Conservation (phyloP, 2,888 invertebrate genomes). For the Amiota mariae region DNA sequence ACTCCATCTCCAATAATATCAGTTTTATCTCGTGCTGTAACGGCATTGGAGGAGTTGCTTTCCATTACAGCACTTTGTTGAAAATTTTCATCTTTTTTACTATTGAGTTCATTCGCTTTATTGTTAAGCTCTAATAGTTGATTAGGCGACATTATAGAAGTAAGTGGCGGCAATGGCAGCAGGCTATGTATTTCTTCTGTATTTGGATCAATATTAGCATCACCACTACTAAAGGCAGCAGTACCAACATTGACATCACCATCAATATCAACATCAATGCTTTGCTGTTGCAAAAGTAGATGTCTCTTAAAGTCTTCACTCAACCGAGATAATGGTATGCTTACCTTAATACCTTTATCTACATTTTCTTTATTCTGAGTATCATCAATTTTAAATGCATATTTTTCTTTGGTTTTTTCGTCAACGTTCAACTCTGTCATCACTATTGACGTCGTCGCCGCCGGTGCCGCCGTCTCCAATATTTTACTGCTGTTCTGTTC, state of each 20-base stretch:
- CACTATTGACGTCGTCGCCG: neutral
- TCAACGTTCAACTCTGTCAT: neutral
- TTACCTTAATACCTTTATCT: constrained; percentile 44
- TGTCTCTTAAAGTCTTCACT: constrained; percentile 31
- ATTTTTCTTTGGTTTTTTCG: constrained; percentile 4
- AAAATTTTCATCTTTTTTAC: constrained; percentile 58
- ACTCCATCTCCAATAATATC: constrained; percentile 47
- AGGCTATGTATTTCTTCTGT: constrained; percentile 39
- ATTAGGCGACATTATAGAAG: too few relatives aligned
- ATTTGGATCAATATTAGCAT: too few relatives aligned
- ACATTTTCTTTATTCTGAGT: constrained; percentile 23
- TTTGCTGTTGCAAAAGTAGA: constrained; percentile 15
- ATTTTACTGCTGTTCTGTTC: neutral
- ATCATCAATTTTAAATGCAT: neutral
- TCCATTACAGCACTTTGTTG: constrained; percentile 62
- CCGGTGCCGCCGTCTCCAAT: neutral
- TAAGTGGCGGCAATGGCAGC: constrained; percentile 26
- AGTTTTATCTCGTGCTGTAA: constrained; percentile 54
- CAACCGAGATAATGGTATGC: constrained; percentile 54
- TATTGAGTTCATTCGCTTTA: constrained; percentile 16
- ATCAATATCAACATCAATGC: neutral
- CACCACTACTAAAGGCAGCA: too few relatives aligned
- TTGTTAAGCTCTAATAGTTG: neutral
- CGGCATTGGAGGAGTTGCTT: constrained; percentile 58
- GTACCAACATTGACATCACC: too few relatives aligned